These are phyloP conservation scores for Brachyopa scutellaris DNA, from an alignment of 2,888 invertebrate species.

Conservation along the genomic window DNA sequence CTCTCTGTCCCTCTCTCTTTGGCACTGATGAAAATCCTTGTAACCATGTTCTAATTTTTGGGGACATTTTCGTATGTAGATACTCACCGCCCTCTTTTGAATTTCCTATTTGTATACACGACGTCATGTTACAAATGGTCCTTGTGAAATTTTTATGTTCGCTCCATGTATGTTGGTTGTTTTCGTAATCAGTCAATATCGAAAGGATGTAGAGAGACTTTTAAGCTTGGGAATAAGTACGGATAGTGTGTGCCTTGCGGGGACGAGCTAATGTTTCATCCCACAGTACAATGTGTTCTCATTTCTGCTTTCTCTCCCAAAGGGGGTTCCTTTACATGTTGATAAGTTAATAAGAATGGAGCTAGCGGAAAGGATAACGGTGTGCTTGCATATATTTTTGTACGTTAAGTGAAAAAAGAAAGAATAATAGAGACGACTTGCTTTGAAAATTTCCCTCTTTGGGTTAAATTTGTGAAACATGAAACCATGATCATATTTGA, in stretches of 20 bases:
- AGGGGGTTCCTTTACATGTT: constrained; percentile 22
- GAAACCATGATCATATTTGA: constrained; percentile 7
- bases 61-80: constrained; percentile 52
- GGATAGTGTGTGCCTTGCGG: constrained; percentile 5
- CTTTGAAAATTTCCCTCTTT: constrained; percentile 22
- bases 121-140: constrained; percentile 52
- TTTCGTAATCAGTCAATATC: constrained; percentile 59
- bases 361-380: constrained; percentile 1
- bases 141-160: constrained; percentile 17
- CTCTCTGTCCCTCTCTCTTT: not conserved
- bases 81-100: too few relatives aligned
- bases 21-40: constrained; percentile 14
- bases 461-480: constrained; percentile 35
- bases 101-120: too few relatives aligned
- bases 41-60: constrained; percentile 47
- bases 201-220: constrained; percentile 42
- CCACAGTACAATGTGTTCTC: too few relatives aligned
- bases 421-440: constrained; percentile 2
- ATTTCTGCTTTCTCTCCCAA: not conserved
- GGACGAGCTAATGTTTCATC: too few relatives aligned
- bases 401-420: not conserved
- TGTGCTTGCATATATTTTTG: not conserved
- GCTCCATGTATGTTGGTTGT: not conserved
- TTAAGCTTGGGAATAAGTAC: constrained; percentile 20
- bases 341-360: constrained; percentile 45